Evolutionary conservation across 2,888 invertebrate species (phyloP).

Genomic region (Drosophila robusta): DNA sequence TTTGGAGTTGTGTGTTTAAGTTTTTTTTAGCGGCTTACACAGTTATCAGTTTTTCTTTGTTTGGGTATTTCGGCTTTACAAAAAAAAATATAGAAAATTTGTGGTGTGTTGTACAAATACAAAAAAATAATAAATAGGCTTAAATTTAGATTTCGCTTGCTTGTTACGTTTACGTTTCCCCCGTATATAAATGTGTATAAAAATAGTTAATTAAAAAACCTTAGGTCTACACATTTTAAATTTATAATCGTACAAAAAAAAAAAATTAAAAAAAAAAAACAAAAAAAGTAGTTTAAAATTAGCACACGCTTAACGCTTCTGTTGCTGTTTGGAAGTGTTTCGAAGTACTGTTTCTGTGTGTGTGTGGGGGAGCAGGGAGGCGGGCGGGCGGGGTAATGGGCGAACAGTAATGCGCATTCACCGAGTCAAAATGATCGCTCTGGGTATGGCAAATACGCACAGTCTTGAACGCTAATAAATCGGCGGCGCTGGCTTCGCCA

Average conservation of each 20-base stretch:
- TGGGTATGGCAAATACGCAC: slow-evolving; percentile 75
- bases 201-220: slow-evolving; percentile 68
- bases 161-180: slow-evolving; percentile 25
- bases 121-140: slow-evolving; percentile 77
- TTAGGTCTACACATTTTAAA: slow-evolving; percentile 56
- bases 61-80: slow-evolving; percentile 49
- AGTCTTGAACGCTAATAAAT: slow-evolving; percentile 79
- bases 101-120: slow-evolving; percentile 57
- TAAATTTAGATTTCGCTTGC: slow-evolving; percentile 60
- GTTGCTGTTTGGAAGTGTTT: slow-evolving; percentile 51
- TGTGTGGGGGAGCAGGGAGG: not conserved
- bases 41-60: slow-evolving; percentile 58
- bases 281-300: slow-evolving; percentile 58
- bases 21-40: slow-evolving; percentile 48
- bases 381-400: slow-evolving; percentile 3
- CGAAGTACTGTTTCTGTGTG: slow-evolving; percentile 42
- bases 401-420: slow-evolving; percentile 65
- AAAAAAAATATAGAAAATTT: slow-evolving; percentile 69
- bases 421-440: slow-evolving; percentile 68
- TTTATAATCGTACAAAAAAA: slow-evolving; percentile 38
- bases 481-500: slow-evolving; percentile 68
- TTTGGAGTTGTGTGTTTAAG: slow-evolving; percentile 42
- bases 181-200: slow-evolving; percentile 71
- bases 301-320: slow-evolving; percentile 56
- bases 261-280: slow-evolving; percentile 34